These are phyloP conservation scores for Channa argus DNA, from an alignment of 2,113 vertebrate genomes.

Conservation along the genomic window DNA sequence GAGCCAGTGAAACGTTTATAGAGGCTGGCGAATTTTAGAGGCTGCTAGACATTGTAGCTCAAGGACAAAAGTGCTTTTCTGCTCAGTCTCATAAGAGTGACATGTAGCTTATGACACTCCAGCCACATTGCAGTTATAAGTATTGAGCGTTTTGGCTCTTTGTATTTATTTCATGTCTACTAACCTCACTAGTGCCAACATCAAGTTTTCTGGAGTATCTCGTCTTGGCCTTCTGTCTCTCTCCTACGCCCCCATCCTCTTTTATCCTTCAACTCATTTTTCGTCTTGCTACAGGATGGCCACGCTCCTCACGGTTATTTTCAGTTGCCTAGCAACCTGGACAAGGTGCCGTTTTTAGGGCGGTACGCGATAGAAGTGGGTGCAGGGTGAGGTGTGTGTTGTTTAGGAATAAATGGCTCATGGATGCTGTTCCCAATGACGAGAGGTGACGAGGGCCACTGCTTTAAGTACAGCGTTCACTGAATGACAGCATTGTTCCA, in stretches of 20 bases:
- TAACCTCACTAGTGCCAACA: background rate
- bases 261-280: slow-evolving; percentile 21
- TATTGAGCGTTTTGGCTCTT: background rate
- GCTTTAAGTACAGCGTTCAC: slow-evolving; percentile 29
- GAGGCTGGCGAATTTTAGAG: background rate
- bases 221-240: background rate
- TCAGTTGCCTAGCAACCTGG: slow-evolving; percentile 81
- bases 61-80: background rate
- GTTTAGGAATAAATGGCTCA: slow-evolving; percentile 53
- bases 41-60: too few relatives aligned
- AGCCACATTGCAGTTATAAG: background rate
- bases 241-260: background rate
- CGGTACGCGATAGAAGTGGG: slow-evolving; percentile 53
- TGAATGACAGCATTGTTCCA: slow-evolving; percentile 8
- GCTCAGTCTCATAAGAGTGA: background rate
- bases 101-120: background rate
- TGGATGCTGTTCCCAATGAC: slow-evolving; percentile 22
- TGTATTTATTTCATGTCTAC: too few relatives aligned
- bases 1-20: background rate
- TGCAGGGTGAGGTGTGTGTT: slow-evolving; percentile 52
- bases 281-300: slow-evolving; percentile 44
- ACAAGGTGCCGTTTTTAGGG: slow-evolving; percentile 66
- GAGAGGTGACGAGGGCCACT: slow-evolving; percentile 7
- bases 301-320: slow-evolving; percentile 69
- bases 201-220: background rate